phyloP scores from a whole-genome alignment of 2,797 vertebrate species.

The Euthynnus affinis region DNA sequence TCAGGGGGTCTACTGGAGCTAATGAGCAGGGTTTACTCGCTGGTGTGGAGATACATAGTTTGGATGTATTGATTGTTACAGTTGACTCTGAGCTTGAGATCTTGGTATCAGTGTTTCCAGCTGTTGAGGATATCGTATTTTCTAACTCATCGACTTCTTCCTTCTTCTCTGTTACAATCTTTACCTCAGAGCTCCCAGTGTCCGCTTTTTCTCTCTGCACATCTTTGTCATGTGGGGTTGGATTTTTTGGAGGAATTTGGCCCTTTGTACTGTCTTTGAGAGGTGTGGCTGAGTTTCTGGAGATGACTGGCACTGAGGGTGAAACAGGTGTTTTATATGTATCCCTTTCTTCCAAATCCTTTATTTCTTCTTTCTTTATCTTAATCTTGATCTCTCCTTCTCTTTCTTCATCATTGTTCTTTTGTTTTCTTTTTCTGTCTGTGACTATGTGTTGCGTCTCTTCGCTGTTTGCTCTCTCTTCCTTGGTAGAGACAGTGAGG shows the following conservation, averaged over 20 bases:
- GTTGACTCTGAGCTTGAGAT: conserved; percentile 41
- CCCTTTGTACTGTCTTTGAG: conserved; percentile 78
- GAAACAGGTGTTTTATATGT: conserved; percentile 40
- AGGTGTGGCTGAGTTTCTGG: conserved; percentile 54
- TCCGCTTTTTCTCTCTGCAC: conserved; percentile 75
- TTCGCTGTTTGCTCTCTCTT: conserved; percentile 50
- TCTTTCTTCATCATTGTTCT: conserved; percentile 39
- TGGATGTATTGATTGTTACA: conserved; percentile 57
- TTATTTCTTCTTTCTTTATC: conserved; percentile 64
- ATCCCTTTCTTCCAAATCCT: conserved; percentile 41
- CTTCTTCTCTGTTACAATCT: conserved; percentile 36
- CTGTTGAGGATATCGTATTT: conserved; percentile 38
- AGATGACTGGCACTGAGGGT: conserved; percentile 48
- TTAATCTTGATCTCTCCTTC: conserved; percentile 68
- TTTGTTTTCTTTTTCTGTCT: conserved; percentile 73
- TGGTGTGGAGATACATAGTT: conserved; percentile 40
- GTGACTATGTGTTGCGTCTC: conserved; percentile 23
- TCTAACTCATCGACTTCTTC: conserved; percentile 53
- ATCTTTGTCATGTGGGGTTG: conserved; percentile 78
- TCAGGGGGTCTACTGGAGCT: conserved; percentile 85
- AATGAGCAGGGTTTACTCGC: conserved; percentile 54
- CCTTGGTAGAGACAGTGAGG: conserved; percentile 77
- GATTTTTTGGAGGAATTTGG: conserved; percentile 83
- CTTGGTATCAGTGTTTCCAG: conserved; percentile 34
- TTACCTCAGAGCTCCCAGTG: conserved; percentile 45